A percentile compares a stretch with the other conserved stretches of the same genome.
Conservation (phyloP, 2,113 vertebrate genomes). For the Gadus chalcogrammus region DNA sequence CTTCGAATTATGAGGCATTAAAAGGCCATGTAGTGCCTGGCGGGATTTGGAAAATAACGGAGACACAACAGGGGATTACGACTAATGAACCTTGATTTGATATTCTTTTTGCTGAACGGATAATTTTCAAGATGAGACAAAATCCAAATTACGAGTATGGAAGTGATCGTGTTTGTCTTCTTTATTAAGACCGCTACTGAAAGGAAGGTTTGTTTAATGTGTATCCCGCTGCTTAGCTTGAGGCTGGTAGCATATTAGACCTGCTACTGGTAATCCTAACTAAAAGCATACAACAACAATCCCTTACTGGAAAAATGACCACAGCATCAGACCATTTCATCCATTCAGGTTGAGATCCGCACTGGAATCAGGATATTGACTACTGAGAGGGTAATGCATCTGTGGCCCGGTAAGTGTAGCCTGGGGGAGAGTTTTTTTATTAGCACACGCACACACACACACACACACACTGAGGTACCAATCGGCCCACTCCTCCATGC, state of each 20-base stretch:
- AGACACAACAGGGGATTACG: not conserved
- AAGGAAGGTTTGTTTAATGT: not conserved
- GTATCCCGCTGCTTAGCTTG: not conserved
- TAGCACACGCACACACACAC: constrained; percentile 16
- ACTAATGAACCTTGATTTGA: not conserved
- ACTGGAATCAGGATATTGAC: constrained; percentile 15
- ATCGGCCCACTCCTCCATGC: constrained; percentile 59
- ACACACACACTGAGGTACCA: constrained; percentile 48
- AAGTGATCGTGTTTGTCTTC: too few relatives aligned
- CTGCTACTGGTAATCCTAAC: not conserved
- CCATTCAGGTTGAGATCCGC: not conserved
- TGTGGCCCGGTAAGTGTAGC: constrained; percentile 37
- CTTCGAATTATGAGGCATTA: constrained; percentile 41
- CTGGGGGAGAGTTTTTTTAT: constrained; percentile 38
- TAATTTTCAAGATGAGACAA: too few relatives aligned
- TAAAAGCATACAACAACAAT: not conserved
- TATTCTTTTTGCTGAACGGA: not conserved
- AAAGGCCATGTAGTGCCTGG: constrained; percentile 33
- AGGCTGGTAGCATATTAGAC: not conserved
- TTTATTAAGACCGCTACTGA: not conserved
- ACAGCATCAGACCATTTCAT: not conserved
- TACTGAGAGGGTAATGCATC: constrained; percentile 31
- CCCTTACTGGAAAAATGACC: not conserved
- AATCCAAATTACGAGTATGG: not conserved
- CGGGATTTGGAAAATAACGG: not conserved